Percentiles rank a stretch among this genome's conserved stretches.
phyloP scores from a whole-genome alignment of 1,140 invertebrate genomes.

The Leptopilina boulardi region DNA sequence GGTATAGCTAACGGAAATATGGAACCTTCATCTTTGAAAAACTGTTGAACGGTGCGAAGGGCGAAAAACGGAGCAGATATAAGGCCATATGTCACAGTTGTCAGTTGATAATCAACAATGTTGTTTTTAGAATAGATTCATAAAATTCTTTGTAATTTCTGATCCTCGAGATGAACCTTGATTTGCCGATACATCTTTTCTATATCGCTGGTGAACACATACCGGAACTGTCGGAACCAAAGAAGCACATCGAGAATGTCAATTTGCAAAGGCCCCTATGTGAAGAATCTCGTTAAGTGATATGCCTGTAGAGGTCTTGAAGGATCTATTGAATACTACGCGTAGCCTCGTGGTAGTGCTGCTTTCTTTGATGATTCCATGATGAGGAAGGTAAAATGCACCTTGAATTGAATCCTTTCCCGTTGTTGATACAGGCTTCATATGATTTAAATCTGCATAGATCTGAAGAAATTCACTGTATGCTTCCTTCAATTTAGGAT shows the following conservation, averaged over 20 bases:
- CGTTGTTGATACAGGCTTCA: neutral
- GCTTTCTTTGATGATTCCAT: neutral
- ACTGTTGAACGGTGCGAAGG: conserved; percentile 27
- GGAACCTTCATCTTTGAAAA: conserved; percentile 11
- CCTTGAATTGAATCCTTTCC: neutral
- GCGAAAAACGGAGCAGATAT: conserved; percentile 36
- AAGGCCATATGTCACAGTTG: conserved; percentile 39
- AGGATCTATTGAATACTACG: neutral
- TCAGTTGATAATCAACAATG: neutral
- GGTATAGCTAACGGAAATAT: conserved; percentile 19
- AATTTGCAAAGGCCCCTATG: neutral
- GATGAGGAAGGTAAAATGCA: neutral
- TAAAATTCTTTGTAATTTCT: conserved; percentile 24
- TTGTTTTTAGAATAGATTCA: neutral
- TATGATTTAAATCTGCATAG: neutral
- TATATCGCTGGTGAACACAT: conserved; percentile 35
- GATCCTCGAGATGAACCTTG: neutral
- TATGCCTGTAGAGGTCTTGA: neutral
- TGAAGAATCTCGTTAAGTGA: neutral
- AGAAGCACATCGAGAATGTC: neutral
- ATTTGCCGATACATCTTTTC: conserved; percentile 42
- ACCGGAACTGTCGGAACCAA: conserved; percentile 1
- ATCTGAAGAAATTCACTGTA: neutral
- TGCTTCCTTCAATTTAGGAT: neutral
- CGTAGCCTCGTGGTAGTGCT: conserved; percentile 12